Evolutionary conservation across 1,140 invertebrate species (phyloP).

Genomic region (Saccostrea glomerata): DNA sequence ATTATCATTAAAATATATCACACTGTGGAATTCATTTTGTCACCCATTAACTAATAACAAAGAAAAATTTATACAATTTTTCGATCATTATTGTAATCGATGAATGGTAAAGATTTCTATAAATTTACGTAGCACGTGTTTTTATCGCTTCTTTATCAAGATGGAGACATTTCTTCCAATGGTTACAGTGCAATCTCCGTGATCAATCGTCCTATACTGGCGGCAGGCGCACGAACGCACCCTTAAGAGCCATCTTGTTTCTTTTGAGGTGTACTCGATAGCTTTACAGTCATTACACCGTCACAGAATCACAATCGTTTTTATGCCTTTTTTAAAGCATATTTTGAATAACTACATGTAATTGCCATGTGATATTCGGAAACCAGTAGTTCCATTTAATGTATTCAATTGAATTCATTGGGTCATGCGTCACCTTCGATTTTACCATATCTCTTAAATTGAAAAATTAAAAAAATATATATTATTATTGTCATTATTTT

Average conservation of each 20-base stretch:
- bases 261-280: slow-evolving; percentile 17
- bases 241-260: background rate
- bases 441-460: slow-evolving; percentile 19
- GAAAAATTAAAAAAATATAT: slow-evolving; percentile 28
- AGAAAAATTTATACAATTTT: slow-evolving; percentile 36
- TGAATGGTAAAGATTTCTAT: slow-evolving; percentile 6
- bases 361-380: slow-evolving; percentile 23
- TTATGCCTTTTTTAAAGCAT: slow-evolving; percentile 30
- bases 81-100: slow-evolving; percentile 21
- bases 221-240: slow-evolving; percentile 9
- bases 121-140: slow-evolving; percentile 18
- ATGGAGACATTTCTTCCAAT: background rate
- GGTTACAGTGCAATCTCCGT: background rate
- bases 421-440: background rate
- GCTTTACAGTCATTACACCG: slow-evolving; percentile 9
- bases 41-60: slow-evolving; percentile 32
- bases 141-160: background rate
- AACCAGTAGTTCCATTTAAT: background rate
- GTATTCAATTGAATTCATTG: background rate
- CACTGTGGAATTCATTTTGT: slow-evolving; percentile 3
- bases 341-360: slow-evolving; percentile 33
- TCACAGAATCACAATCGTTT: background rate
- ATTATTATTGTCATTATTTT: background rate
- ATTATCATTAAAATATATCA: background rate
- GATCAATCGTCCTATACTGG: background rate